Base-by-base conservation (phyloP, 1,140 invertebrate species). In the Cylas formicarius region DNA sequence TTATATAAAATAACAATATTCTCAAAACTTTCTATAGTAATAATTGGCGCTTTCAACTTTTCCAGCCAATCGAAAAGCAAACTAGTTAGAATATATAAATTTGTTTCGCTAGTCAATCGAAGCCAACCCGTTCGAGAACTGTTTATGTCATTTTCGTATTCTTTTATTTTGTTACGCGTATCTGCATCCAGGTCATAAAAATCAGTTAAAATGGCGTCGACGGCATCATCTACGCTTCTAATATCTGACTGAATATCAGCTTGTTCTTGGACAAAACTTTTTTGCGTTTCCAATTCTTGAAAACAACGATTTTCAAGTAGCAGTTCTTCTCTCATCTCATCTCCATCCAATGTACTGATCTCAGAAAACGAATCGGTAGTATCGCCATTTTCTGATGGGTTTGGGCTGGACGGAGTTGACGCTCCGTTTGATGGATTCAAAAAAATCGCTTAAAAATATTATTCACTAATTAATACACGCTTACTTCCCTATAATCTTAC, bases 61-160 rank as follows among this genome's bases (percentile, higher is more conserved):
- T 84, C 81, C 13, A 86, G 53, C 83, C 83, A 86, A 37, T 82
- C 76, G 51, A 75, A 80, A 13, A 85, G 58, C 8, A 86, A 57
- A 22, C 73, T 75, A 28, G 75, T 64, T 17, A 84, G 56, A 13
- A 83, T 58, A n/a, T 66, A 60, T 7, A 81, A 59, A 53, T 81
- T 74, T 8, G 73, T 74, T 71, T 84, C 82, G 26, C 75, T 69
- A 39, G 78, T 68, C 8, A 87, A 71, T 50, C 72, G 74, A 17
- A 72, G 63, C 74, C 84, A 85, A 1, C 80, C 77, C 19, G 80
- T 77, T 52, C 75, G 69, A 26, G 78, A 72, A 39, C 73, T 71
- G 54, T 84, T 83, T 11, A 87, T 66, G 26, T 85, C 78, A 18
- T 72, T 60, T 55, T 81, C 67, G 33, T 80, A 69, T 27, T 72